Percentiles rank a stretch among this genome's conserved stretches.
These are phyloP conservation scores for Camponotus pennsylvanicus DNA, from an alignment of 1,140 invertebrate species.

Conservation along the genomic window DNA sequence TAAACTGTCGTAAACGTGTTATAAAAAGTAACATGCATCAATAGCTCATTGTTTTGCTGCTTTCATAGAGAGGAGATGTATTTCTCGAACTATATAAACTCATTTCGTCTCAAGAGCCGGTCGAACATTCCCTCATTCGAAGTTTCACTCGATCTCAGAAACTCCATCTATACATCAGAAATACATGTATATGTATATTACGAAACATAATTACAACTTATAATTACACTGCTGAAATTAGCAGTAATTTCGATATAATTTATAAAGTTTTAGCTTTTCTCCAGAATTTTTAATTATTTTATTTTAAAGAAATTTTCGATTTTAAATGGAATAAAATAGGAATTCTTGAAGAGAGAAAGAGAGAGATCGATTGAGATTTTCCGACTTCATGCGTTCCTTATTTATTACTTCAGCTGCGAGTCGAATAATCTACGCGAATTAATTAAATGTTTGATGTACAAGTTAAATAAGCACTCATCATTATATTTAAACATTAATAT, in stretches of 20 bases:
- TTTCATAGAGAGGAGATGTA: neutral
- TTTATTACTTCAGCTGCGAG: neutral
- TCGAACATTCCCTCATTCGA: neutral
- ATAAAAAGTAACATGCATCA: neutral
- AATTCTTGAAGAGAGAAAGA: neutral
- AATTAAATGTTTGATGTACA: neutral
- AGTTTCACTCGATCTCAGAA: conserved; percentile 26
- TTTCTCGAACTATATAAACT: conserved; percentile 35
- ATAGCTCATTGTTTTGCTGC: neutral
- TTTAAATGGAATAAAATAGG: too few relatives aligned
- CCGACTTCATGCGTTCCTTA: too few relatives aligned
- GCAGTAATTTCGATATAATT: neutral
- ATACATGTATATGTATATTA: neutral
- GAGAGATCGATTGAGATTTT: neutral
- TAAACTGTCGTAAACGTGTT: neutral
- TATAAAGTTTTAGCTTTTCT: neutral
- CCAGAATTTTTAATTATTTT: neutral
- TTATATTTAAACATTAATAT: neutral
- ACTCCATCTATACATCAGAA: neutral
- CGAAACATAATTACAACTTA: conserved; percentile 40
- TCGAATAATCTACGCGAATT: conserved; percentile 11
- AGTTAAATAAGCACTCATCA: neutral
- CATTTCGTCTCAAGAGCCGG: conserved; percentile 1
- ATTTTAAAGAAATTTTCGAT: neutral
- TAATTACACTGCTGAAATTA: conserved; percentile 20